Evolutionary conservation across 2,113 vertebrate genomes (phyloP).

Genomic region (Pimephales promelas): DNA sequence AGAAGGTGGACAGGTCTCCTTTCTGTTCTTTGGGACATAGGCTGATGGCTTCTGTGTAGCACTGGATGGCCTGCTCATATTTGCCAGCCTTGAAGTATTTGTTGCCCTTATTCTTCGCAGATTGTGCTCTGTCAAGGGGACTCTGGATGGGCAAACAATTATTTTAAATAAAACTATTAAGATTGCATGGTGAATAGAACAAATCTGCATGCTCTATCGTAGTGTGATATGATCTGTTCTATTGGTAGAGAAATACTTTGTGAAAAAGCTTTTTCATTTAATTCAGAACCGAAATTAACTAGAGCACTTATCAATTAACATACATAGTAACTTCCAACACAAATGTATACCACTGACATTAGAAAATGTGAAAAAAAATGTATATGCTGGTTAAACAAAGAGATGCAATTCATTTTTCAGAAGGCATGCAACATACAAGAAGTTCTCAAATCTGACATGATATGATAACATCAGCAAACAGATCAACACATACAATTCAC

Average conservation of each 20-base stretch:
- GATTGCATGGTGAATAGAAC: not conserved
- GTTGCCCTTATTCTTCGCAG: constrained; percentile 97
- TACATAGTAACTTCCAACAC: not conserved
- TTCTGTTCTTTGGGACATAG: constrained; percentile 92
- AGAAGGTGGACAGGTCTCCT: constrained; percentile 93
- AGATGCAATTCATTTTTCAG: not conserved
- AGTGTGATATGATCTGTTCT: too few relatives aligned
- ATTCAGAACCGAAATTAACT: not conserved
- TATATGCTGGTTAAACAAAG: not conserved
- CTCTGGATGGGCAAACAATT: constrained; percentile 73
- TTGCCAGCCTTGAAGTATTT: constrained; percentile 98
- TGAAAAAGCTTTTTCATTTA: not conserved
- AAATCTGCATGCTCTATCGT: too few relatives aligned
- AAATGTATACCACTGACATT: not conserved
- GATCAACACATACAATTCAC: not conserved
- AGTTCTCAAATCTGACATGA: not conserved
- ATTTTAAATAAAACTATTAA: not conserved
- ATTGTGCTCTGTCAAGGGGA: constrained; percentile 91
- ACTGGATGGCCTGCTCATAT: constrained; percentile 96
- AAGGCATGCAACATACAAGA: not conserved
- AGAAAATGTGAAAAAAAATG: not conserved
- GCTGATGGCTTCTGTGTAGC: constrained; percentile 94
- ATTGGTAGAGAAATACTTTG: too few relatives aligned
- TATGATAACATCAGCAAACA: not conserved
- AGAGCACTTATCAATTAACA: not conserved